These are phyloP conservation scores for Protophormia terraenovae DNA, from an alignment of 2,888 invertebrate species.

Conservation along the genomic window DNA sequence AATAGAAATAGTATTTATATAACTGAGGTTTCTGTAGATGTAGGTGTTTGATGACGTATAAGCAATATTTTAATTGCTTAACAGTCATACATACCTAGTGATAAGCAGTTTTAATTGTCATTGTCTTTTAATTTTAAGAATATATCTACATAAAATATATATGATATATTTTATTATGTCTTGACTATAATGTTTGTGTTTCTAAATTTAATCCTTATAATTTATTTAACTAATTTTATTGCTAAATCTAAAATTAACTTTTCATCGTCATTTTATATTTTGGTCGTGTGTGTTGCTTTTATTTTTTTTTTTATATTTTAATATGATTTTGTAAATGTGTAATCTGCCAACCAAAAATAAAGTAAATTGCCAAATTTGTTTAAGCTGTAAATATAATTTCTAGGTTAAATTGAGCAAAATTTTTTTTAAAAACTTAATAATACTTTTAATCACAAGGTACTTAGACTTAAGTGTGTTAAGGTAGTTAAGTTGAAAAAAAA, in stretches of 20 bases:
- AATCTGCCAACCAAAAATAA: background rate
- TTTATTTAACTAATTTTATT: background rate
- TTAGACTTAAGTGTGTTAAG: constrained; percentile 7
- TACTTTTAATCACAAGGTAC: background rate
- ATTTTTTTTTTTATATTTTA: too few relatives aligned
- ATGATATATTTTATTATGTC: background rate
- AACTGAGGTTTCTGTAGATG: background rate
- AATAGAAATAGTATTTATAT: background rate
- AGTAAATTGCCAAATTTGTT: background rate
- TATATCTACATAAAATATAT: too few relatives aligned
- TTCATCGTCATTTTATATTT: too few relatives aligned
- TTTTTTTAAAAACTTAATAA: constrained; percentile 2
- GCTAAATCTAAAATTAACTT: background rate
- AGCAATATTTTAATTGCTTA: background rate
- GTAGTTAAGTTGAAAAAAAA: background rate
- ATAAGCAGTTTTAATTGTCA: too few relatives aligned
- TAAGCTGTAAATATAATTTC: background rate
- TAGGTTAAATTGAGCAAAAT: constrained; percentile 2
- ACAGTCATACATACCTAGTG: too few relatives aligned
- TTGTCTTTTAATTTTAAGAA: too few relatives aligned
- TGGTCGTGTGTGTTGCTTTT: too few relatives aligned
- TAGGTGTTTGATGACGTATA: background rate
- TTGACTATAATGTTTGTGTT: background rate
- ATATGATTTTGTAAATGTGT: background rate
- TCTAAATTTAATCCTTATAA: background rate